phyloP scores from a whole-genome alignment of 2,888 invertebrate genomes.

The Brachyptera risi region DNA sequence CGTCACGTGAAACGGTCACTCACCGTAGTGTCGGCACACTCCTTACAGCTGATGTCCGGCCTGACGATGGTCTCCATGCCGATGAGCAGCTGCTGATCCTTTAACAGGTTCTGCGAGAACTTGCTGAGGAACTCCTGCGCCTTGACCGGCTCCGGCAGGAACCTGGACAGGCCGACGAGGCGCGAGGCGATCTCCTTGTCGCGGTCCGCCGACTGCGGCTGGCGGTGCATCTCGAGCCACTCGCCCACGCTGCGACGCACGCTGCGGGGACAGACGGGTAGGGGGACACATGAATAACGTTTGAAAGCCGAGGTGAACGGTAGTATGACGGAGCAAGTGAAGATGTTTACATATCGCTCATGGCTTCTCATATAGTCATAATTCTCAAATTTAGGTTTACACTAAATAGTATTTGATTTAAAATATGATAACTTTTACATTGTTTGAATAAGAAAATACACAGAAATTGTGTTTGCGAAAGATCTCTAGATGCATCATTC shows the following conservation, averaged over 20 bases:
- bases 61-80: constrained; percentile 85
- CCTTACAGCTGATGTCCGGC: constrained; percentile 88
- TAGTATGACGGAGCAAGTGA: neutral
- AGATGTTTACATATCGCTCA: neutral
- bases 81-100: constrained; percentile 63
- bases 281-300: too few relatives aligned
- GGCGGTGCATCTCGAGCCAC: constrained; percentile 79
- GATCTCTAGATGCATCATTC: too few relatives aligned
- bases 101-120: constrained; percentile 74
- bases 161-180: constrained; percentile 59
- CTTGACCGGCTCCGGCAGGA: constrained; percentile 89
- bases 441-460: too few relatives aligned
- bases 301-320: neutral
- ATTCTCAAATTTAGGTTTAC: too few relatives aligned
- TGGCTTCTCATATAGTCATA: too few relatives aligned
- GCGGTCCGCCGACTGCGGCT: constrained; percentile 61
- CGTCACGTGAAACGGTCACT: too few relatives aligned
- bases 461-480: too few relatives aligned
- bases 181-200: constrained; percentile 70
- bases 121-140: constrained; percentile 82
- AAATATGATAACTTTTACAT: too few relatives aligned
- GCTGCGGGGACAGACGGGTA: constrained; percentile 41
- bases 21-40: constrained; percentile 86
- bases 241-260: constrained; percentile 81
- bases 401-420: too few relatives aligned